Percentiles rank a stretch among this genome's conserved stretches.
These are phyloP conservation scores for Atrina japonica DNA, from an alignment of 2,888 invertebrate species.

Conservation along the genomic window DNA sequence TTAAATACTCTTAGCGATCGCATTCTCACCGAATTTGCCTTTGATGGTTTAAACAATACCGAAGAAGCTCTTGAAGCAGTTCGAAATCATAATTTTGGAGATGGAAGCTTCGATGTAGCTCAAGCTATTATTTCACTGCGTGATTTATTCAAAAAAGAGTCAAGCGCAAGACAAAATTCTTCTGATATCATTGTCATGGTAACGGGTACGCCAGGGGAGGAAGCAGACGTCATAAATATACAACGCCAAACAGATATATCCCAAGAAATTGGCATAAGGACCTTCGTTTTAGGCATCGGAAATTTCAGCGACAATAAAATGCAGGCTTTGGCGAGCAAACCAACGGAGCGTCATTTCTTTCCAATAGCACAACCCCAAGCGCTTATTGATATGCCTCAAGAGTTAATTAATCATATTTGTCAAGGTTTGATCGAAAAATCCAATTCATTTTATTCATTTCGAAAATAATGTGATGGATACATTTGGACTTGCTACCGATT, in stretches of 20 bases:
- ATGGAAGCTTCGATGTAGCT: not conserved
- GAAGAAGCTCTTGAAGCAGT: not conserved
- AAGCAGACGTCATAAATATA: not conserved
- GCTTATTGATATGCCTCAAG: conserved; percentile 9
- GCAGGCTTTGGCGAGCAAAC: conserved; percentile 2
- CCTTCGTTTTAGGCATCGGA: conserved; percentile 9
- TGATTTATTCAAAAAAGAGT: not conserved
- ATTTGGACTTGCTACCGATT: too few relatives aligned
- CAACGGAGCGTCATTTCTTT: conserved; percentile 4
- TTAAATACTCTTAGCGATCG: not conserved
- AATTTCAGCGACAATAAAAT: not conserved
- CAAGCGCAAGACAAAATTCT: not conserved
- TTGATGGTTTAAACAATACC: not conserved
- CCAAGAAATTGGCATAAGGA: not conserved
- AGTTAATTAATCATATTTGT: conserved; percentile 10
- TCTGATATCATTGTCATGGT: conserved; percentile 1
- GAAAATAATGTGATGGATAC: too few relatives aligned
- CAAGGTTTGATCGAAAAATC: conserved; percentile 11
- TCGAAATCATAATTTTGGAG: not conserved
- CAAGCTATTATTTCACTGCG: not conserved
- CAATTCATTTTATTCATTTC: too few relatives aligned
- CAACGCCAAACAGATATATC: not conserved
- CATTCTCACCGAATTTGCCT: not conserved
- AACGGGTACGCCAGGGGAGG: not conserved
- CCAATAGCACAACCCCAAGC: not conserved